A percentile compares a stretch with the other conserved stretches of the same genome.
phyloP scores from a whole-genome alignment of 2,888 invertebrate genomes.

The Drosophila histrio region DNA sequence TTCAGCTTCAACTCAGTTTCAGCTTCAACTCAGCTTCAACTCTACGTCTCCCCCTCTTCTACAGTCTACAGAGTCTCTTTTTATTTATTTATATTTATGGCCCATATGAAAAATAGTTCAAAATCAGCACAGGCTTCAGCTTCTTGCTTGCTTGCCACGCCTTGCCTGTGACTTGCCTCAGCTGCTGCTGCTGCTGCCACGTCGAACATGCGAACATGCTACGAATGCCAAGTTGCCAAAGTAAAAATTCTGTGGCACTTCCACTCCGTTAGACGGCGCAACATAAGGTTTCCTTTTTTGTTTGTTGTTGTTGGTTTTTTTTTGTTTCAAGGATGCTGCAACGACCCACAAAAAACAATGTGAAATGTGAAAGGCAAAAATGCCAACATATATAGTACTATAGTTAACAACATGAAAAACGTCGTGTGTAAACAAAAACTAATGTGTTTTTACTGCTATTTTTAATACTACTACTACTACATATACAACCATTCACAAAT shows the following conservation, averaged over 20 bases:
- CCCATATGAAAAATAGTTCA: slow-evolving; percentile 73
- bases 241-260: slow-evolving; percentile 27
- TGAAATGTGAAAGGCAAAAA: slow-evolving; percentile 51
- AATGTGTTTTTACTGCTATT: slow-evolving; percentile 79
- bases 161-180: neutral
- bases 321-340: slow-evolving; percentile 72
- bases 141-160: slow-evolving; percentile 7
- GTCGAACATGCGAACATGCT: slow-evolving; percentile 73
- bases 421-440: slow-evolving; percentile 75
- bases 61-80: no score
- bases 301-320: neutral
- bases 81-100: slow-evolving; percentile 73
- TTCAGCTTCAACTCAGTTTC: slow-evolving; percentile 2
- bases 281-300: slow-evolving; percentile 31
- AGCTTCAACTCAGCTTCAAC: slow-evolving; percentile 18
- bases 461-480: slow-evolving; percentile 60
- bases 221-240: slow-evolving; percentile 62
- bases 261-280: slow-evolving; percentile 54
- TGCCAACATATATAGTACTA: no score
- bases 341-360: slow-evolving; percentile 68
- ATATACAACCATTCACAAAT: slow-evolving; percentile 13
- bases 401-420: slow-evolving; percentile 72
- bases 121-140: slow-evolving; percentile 55
- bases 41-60: neutral
- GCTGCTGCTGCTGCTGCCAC: slow-evolving; percentile 39